Evolutionary conservation across 2,113 vertebrate species (phyloP).

Genomic region (Lethenteron camtschaticum): DNA sequence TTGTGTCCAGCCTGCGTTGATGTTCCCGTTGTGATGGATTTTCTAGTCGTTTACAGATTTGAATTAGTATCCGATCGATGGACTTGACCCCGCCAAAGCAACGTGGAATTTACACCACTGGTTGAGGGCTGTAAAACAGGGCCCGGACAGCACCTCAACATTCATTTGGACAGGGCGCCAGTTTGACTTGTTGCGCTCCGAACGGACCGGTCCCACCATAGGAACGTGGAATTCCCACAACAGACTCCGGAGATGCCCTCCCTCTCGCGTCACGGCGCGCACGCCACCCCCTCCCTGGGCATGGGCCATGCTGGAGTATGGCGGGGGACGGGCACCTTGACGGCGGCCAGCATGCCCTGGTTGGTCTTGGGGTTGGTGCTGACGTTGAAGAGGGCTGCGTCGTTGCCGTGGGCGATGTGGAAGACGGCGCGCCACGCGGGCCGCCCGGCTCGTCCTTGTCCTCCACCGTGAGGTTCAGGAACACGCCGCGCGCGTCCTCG

Average conservation of each 20-base stretch:
- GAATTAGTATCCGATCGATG: too few relatives aligned
- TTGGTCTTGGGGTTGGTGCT: conserved; percentile 80
- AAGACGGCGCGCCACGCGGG: conserved; percentile 59
- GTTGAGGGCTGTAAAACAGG: too few relatives aligned
- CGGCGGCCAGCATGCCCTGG: conserved; percentile 78
- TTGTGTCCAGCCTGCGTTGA: too few relatives aligned
- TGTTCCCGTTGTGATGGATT: too few relatives aligned
- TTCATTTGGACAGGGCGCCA: not conserved
- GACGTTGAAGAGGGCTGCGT: conserved; percentile 62
- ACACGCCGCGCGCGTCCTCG: conserved; percentile 60
- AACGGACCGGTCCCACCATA: not conserved
- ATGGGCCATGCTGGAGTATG: not conserved
- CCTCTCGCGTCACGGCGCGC: not conserved
- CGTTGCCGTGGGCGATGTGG: conserved; percentile 78
- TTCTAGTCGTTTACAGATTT: too few relatives aligned
- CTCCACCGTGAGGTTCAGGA: conserved; percentile 71
- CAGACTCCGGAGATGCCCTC: not conserved
- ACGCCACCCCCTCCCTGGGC: not conserved
- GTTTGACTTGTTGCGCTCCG: not conserved
- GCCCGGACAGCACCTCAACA: not conserved
- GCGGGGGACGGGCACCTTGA: conserved; percentile 40
- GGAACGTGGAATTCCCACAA: not conserved
- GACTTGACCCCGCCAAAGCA: too few relatives aligned
- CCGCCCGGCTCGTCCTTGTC: conserved; percentile 70
- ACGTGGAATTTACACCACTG: too few relatives aligned